Conservation (phyloP, 2,113 vertebrate species). For the Nanorana parkeri region DNA sequence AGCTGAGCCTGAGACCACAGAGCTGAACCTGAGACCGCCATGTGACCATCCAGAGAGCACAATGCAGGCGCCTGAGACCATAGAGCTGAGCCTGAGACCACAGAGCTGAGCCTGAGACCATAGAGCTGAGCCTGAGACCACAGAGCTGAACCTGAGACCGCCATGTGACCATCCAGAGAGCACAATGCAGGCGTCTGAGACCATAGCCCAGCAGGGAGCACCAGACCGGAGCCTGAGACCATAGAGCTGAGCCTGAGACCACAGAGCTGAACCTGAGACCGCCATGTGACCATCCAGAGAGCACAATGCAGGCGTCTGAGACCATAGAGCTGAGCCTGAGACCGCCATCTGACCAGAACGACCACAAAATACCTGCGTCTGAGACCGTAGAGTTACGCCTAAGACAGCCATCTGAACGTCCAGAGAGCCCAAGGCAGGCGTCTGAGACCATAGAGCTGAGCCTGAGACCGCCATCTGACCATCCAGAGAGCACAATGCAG, state of each 20-base stretch:
- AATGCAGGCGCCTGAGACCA: background rate
- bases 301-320: background rate
- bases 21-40: background rate
- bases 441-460: background rate
- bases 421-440: background rate
- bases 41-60: background rate
- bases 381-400: no score
- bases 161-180: background rate
- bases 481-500: no score
- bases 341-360: no score
- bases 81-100: background rate
- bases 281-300: background rate
- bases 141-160: background rate
- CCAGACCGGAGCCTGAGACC: no score
- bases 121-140: background rate
- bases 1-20: background rate
- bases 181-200: background rate
- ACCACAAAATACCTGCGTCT: no score
- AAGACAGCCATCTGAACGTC: background rate
- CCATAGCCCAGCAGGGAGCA: background rate
- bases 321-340: background rate
- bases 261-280: no score
- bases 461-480: background rate
- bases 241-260: no score
- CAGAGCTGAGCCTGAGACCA: no score